phyloP scores from a whole-genome alignment of 30 jellyfish, hydroid and myxozoan genomes.

The Morbakka virulenta region DNA sequence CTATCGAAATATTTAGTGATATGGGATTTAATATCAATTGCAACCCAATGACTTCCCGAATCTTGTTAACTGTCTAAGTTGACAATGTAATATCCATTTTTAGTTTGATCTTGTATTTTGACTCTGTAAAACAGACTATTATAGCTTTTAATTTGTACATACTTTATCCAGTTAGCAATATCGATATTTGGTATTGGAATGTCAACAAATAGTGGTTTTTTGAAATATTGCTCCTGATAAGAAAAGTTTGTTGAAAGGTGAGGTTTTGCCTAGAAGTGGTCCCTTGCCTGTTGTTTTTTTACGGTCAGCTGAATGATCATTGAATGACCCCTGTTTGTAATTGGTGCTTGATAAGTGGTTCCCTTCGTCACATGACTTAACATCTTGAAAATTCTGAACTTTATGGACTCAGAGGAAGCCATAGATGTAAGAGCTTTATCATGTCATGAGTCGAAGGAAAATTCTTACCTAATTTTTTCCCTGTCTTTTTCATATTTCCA shows the following conservation, averaged over 20 bases:
- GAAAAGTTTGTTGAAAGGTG: constrained; percentile 16
- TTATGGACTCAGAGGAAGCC: too few relatives aligned
- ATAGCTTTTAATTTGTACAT: constrained; percentile 16
- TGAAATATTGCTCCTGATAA: constrained; percentile 12
- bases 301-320: too few relatives aligned
- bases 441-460: too few relatives aligned
- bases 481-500: too few relatives aligned
- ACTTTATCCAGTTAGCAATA: constrained; percentile 14
- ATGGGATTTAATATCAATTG: not conserved
- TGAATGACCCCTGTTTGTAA: too few relatives aligned
- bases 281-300: constrained; percentile 11
- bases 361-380: too few relatives aligned
- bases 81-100: constrained; percentile 1
- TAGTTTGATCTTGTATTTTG: not conserved
- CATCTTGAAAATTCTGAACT: too few relatives aligned
- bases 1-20: constrained; percentile 4
- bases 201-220: constrained; percentile 24
- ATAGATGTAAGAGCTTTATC: too few relatives aligned
- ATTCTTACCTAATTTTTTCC: too few relatives aligned
- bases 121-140: constrained; percentile 10
- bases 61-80: constrained; percentile 11
- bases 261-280: constrained; percentile 36
- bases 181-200: constrained; percentile 22
- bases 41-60: constrained; percentile 19
- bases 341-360: too few relatives aligned